phyloP scores from a whole-genome alignment of 92 coral and sea anemone genomes.

The Actinostola sp. region DNA sequence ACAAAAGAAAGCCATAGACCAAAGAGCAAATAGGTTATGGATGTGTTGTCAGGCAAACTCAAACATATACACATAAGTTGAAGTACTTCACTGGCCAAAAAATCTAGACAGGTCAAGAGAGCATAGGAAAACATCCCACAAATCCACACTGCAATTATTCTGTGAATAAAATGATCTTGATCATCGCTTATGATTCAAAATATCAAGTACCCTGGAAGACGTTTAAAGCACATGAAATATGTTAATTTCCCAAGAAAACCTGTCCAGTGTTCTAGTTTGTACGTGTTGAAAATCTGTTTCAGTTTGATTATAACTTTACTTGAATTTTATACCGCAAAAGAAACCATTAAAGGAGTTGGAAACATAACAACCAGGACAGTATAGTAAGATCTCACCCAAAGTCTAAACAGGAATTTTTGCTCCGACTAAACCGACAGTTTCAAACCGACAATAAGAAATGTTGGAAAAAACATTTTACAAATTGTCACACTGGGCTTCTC shows the following conservation, averaged over 20 bases:
- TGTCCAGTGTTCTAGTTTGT: too few species aligned
- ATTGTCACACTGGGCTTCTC: not conserved
- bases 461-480: not conserved
- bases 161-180: too few species aligned
- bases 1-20: slow-evolving; percentile 15
- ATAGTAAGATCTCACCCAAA: too few species aligned
- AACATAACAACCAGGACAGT: slow-evolving; percentile 2
- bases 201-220: not conserved
- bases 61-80: slow-evolving; percentile 13
- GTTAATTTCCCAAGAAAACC: too few species aligned
- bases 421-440: slow-evolving; percentile 10
- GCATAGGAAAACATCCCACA: not conserved
- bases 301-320: not conserved
- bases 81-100: slow-evolving; percentile 24
- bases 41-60: slow-evolving; percentile 8
- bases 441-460: not conserved
- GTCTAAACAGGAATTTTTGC: too few species aligned
- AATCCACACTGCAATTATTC: not conserved
- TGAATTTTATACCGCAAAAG: not conserved
- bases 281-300: too few species aligned
- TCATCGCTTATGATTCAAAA: too few species aligned
- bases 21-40: slow-evolving; percentile 14
- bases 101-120: slow-evolving; percentile 21
- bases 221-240: not conserved
- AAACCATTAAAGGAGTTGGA: not conserved